A percentile compares a stretch with the other conserved stretches of the same genome.
These are phyloP conservation scores for Sorex maritimensis DNA, from an alignment of 2,797 vertebrate genomes.

Conservation along the genomic window DNA sequence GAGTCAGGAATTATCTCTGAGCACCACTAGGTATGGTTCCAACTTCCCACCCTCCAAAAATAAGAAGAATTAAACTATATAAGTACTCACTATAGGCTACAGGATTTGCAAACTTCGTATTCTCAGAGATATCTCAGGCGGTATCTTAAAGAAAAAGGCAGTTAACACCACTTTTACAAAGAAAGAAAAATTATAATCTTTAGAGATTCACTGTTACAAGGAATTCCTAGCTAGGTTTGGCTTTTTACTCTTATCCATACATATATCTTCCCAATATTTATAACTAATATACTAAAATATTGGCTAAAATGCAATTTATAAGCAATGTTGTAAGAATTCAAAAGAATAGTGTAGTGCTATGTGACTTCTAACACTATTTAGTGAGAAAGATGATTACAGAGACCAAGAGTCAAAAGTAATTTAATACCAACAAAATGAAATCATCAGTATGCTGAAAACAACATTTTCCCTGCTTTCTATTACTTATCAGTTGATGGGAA, in stretches of 20 bases:
- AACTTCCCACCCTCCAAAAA: too few relatives aligned
- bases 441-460: conserved; percentile 67
- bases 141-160: background rate
- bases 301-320: background rate
- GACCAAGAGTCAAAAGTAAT: conserved; percentile 40
- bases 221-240: background rate
- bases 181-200: background rate
- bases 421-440: conserved; percentile 58
- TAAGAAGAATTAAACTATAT: too few relatives aligned
- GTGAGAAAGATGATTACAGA: conserved; percentile 25
- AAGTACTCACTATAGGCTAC: background rate
- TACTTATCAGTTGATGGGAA: conserved; percentile 66
- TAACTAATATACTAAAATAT: conserved; percentile 9
- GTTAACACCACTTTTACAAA: background rate
- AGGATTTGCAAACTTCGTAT: conserved; percentile 19
- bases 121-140: background rate
- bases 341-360: conserved; percentile 54
- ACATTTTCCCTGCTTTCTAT: conserved; percentile 30
- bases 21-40: too few relatives aligned
- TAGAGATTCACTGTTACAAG: conserved; percentile 1
- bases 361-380: background rate
- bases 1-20: too few relatives aligned
- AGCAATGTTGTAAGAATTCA: conserved; percentile 22
- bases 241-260: background rate
- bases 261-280: conserved; percentile 16